Evolutionary conservation across 1,140 invertebrate species (phyloP), one percentile per base, ranked within the genome.

Genomic region (Megathymus violae): DNA sequence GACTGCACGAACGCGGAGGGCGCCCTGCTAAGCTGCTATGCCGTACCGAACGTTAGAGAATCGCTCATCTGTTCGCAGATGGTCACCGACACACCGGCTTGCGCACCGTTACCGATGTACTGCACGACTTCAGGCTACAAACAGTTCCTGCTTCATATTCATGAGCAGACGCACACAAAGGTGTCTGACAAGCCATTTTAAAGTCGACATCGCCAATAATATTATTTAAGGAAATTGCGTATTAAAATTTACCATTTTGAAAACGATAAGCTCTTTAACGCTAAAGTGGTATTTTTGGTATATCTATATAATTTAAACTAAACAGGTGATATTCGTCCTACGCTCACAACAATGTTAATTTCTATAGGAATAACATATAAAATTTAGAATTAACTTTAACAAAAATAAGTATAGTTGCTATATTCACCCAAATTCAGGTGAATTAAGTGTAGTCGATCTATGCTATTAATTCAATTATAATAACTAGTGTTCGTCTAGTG

Each of bases 31-130:
- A 31, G 7, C 15, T 54, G n/a, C 25, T 36, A 14, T 15, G 25
- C 54, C 47, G 48, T 65, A 51, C 48, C 46, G 52, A 62, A 63
- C 65, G 41, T 47, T 61, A 60, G 54, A 51, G 74, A 74, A 40
- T 63, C 74, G 65, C 74, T 82, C 76, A 79, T 82, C 76, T 78
- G 70, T 72, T 71, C 63, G 67, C 76, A 76, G 72, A 73, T 80
- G 78, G 67, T 71, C 69, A 56, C 64, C 60, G 58, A 38, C 68
- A 59, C 54, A 50, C 13, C 54, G 47, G 60, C 43, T 62, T 22
- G 19, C 19, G 19, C 38, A 74, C 74, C 76, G 76, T 78, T 78
- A 78, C 58, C 69, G 58, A 54, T 58, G 38, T 36, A 36, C 22
- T 22, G 64, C 62, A 69, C 60, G 67, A 48, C 56, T 64, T 65